Conservation (phyloP, 35 echinoderm and acorn worm genomes). For the Heliocidaris erythrogramma region DNA sequence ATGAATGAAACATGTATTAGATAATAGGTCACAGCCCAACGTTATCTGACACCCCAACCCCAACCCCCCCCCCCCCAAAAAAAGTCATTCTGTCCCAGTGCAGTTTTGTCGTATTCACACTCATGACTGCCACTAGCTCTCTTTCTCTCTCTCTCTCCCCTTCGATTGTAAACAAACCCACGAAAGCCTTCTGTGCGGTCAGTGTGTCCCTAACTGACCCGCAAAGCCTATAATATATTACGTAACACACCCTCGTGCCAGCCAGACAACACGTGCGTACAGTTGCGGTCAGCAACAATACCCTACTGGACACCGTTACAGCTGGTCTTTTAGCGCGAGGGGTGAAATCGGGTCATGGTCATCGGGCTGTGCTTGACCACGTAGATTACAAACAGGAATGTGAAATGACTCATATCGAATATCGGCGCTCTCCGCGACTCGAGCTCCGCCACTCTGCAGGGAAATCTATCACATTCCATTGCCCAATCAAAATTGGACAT, state of each 20-base stretch:
- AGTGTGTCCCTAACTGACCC: not conserved
- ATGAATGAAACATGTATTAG: no score
- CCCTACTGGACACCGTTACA: not conserved
- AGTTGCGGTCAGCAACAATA: not conserved
- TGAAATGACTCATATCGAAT: constrained; percentile 13
- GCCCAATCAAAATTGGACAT: constrained; percentile 16
- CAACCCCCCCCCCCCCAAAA: no score
- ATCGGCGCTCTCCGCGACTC: not conserved
- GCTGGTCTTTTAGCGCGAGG: not conserved
- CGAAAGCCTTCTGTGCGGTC: not conserved
- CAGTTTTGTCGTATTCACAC: no score
- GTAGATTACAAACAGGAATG: not conserved
- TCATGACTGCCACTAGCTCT: not conserved
- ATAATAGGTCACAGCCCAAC: no score
- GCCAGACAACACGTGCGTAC: not conserved
- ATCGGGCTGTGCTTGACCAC: not conserved
- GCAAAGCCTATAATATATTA: not conserved
- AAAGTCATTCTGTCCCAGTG: no score
- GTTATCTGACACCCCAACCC: no score
- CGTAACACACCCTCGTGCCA: not conserved
- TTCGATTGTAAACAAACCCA: not conserved
- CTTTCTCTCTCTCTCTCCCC: not conserved
- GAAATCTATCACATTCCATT: constrained; percentile 5
- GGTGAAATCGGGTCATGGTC: not conserved
- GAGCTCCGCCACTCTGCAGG: not conserved